phyloP scores from a whole-genome alignment of 1,140 invertebrate genomes.

The Diabrotica undecimpunctata region DNA sequence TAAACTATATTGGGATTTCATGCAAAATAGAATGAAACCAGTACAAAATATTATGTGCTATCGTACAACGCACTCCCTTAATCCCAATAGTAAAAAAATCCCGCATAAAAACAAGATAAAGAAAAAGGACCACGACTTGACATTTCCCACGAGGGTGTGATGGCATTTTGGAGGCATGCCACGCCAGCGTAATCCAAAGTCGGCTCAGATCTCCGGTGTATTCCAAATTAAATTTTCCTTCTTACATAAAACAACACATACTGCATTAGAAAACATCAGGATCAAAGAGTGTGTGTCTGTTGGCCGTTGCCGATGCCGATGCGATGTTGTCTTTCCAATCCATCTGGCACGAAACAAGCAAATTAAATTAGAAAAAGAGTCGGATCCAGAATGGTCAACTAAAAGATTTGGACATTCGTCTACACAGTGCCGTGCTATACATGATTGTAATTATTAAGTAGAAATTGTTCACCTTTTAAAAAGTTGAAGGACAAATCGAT shows the following conservation, averaged over 20 bases:
- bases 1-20: too few relatives aligned
- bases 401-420: slow-evolving; percentile 16
- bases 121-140: neutral
- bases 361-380: slow-evolving; percentile 38
- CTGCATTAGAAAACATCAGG: slow-evolving; percentile 36
- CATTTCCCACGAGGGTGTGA: neutral
- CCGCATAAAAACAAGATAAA: neutral
- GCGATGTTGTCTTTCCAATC: slow-evolving; percentile 42
- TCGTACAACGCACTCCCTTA: too few relatives aligned
- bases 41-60: too few relatives aligned
- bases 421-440: neutral
- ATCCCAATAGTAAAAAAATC: too few relatives aligned
- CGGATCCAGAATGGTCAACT: slow-evolving; percentile 33
- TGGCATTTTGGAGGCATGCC: neutral
- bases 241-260: slow-evolving; percentile 40
- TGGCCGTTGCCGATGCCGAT: slow-evolving; percentile 2
- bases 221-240: slow-evolving; percentile 36
- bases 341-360: slow-evolving; percentile 38
- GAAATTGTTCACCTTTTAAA: too few relatives aligned
- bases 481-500: too few relatives aligned
- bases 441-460: too few relatives aligned
- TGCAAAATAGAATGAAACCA: too few relatives aligned
- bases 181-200: slow-evolving; percentile 13
- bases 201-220: slow-evolving; percentile 25
- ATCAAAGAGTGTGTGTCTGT: slow-evolving; percentile 36